Evolutionary conservation across 1,140 invertebrate genomes (phyloP).

Genomic region (Phthorimaea operculella): DNA sequence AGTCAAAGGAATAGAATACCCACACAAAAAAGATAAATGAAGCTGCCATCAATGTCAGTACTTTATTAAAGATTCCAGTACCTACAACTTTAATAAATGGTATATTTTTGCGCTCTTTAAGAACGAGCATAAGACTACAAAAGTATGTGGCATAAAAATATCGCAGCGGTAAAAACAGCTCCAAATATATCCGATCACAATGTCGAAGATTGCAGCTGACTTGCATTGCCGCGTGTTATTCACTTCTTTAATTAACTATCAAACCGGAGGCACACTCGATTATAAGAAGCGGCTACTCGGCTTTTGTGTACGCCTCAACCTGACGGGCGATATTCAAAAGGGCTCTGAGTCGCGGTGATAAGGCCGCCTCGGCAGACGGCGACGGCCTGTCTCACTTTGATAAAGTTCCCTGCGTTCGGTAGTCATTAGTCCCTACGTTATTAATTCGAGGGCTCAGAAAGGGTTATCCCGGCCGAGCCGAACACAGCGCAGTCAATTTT

Average conservation of each 20-base stretch:
- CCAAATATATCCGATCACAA: constrained; percentile 19
- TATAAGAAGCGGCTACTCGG: constrained; percentile 57
- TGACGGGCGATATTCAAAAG: constrained; percentile 9
- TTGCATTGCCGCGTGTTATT: constrained; percentile 51
- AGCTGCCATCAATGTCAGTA: too few species aligned
- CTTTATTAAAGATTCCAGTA: too few species aligned
- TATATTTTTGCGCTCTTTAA: too few species aligned
- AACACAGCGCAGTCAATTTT: background rate
- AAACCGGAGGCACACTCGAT: constrained; percentile 54
- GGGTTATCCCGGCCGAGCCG: background rate
- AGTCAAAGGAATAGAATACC: too few species aligned
- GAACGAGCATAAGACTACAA: too few species aligned
- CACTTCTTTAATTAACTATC: constrained; percentile 65
- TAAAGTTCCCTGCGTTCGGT: constrained; percentile 33
- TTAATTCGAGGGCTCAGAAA: background rate
- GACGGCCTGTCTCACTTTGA: constrained; percentile 53
- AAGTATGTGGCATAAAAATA: too few species aligned
- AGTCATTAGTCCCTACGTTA: constrained; percentile 14
- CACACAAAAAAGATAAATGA: too few species aligned
- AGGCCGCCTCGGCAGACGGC: constrained; percentile 24
- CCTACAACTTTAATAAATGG: too few species aligned
- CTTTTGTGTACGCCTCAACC: constrained; percentile 41
- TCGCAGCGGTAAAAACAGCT: constrained; percentile 21
- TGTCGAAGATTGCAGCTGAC: constrained; percentile 51
- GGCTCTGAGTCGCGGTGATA: constrained; percentile 11